Evolutionary conservation across 2,797 vertebrate genomes (phyloP).

Genomic region (Jordanella pulchra): DNA sequence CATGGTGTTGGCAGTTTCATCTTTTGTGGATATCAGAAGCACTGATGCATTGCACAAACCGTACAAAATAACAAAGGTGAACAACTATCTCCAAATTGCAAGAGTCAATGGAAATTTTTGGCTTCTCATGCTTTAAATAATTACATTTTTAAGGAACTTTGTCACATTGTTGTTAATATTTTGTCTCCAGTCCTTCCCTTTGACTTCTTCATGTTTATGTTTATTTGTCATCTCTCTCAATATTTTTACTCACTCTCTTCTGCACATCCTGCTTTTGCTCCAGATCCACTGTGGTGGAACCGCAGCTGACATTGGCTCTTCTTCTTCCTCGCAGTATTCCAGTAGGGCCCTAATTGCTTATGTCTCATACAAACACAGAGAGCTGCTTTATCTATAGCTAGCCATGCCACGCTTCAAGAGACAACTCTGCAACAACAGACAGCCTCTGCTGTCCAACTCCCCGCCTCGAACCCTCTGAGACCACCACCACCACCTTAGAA

Average conservation of each 20-base stretch:
- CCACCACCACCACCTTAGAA: conserved; percentile 65
- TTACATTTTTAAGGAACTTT: conserved; percentile 38
- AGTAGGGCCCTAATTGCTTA: conserved; percentile 67
- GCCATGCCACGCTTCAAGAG: conserved; percentile 61
- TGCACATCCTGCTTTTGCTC: conserved; percentile 36
- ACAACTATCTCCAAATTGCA: too few relatives aligned
- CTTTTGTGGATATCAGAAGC: not conserved
- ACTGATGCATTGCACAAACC: not conserved
- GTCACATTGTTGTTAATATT: conserved; percentile 22
- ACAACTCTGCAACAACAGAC: conserved; percentile 48
- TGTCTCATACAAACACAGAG: conserved; percentile 64
- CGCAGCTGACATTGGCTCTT: conserved; percentile 55
- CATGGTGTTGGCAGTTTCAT: not conserved
- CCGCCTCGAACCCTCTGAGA: conserved; percentile 36
- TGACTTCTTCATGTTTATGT: conserved; percentile 33
- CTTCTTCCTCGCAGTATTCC: conserved; percentile 52
- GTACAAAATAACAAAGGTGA: not conserved
- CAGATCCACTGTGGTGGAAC: conserved; percentile 54
- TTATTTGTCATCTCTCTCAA: conserved; percentile 23
- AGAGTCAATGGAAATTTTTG: conserved; percentile 8
- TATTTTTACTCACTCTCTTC: conserved; percentile 16
- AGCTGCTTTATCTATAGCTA: conserved; percentile 64
- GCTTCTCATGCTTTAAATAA: conserved; percentile 23
- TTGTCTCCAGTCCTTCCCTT: conserved; percentile 27
- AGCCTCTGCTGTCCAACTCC: conserved; percentile 41